Evolutionary conservation across 1,140 invertebrate genomes (phyloP).

Genomic region (Reticulitermes speratus): DNA sequence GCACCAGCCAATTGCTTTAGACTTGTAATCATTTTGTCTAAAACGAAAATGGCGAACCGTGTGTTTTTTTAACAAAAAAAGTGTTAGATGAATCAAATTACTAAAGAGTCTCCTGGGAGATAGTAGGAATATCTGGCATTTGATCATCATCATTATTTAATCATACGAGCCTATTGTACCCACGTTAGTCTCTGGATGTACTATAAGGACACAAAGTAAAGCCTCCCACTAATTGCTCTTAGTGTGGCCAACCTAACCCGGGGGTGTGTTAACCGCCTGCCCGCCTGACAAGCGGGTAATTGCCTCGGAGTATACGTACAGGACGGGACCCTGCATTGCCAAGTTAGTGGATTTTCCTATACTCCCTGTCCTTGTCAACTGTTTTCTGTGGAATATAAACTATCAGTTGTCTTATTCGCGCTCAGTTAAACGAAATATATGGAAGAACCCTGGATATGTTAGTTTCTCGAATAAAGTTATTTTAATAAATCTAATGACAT

Average conservation of each 20-base stretch:
- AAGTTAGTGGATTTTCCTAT: background rate
- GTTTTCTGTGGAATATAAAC: too few species aligned
- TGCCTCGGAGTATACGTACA: background rate
- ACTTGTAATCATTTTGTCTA: background rate
- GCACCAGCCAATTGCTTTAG: background rate
- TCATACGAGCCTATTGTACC: background rate
- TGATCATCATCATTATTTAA: background rate
- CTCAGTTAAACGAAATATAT: too few species aligned
- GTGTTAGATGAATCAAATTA: background rate
- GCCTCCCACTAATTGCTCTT: background rate
- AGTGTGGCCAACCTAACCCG: background rate
- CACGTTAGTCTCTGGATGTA: background rate
- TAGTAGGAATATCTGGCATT: background rate
- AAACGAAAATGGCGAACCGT: too few species aligned
- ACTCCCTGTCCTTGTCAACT: background rate
- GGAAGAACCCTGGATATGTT: too few species aligned
- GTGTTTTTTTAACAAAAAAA: background rate
- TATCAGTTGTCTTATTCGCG: too few species aligned
- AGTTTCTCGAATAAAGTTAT: too few species aligned
- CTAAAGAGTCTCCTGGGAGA: background rate
- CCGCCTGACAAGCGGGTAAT: background rate
- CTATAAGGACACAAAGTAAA: constrained; percentile 1
- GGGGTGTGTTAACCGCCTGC: background rate
- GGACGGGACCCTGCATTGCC: background rate
- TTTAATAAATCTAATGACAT: too few species aligned